A percentile compares a stretch with the other conserved stretches of the same genome.
These are phyloP conservation scores for Mesorhabditis spiculigera DNA, from an alignment of 2,888 invertebrate genomes.

Conservation along the genomic window DNA sequence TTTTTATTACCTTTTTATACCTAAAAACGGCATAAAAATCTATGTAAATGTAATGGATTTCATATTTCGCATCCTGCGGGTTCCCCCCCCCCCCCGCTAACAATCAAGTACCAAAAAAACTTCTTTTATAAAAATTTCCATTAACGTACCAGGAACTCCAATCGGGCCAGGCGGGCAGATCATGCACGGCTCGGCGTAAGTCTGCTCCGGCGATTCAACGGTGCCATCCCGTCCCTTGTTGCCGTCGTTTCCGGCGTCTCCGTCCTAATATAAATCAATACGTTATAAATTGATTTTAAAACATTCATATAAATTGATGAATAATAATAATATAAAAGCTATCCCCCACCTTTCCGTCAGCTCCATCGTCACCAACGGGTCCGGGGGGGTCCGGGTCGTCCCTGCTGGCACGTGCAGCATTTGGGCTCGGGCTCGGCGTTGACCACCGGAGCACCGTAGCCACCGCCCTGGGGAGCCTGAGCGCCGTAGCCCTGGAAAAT, in stretches of 20 bases:
- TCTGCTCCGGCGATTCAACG: conserved; percentile 8
- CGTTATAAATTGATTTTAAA: neutral
- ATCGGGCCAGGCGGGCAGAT: conserved; percentile 50
- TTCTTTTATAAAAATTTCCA: too few species aligned
- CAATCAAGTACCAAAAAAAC: too few species aligned
- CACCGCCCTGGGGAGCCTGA: neutral
- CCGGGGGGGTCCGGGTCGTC: conserved; percentile 17
- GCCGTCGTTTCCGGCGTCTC: conserved; percentile 29
- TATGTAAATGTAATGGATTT: too few species aligned
- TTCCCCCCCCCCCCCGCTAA: too few species aligned
- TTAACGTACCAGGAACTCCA: conserved; percentile 44
- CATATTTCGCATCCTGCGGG: too few species aligned
- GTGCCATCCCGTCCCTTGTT: conserved; percentile 17
- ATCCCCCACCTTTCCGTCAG: neutral
- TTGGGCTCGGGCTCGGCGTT: conserved; percentile 25
- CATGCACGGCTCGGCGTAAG: conserved; percentile 34
- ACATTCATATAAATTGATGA: neutral
- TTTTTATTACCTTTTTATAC: too few species aligned
- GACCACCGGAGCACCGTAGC: conserved; percentile 20
- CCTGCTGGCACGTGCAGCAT: conserved; percentile 41
- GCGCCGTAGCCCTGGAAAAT: conserved; percentile 5
- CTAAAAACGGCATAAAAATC: too few species aligned
- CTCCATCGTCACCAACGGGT: conserved; percentile 12
- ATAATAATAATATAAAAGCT: neutral
- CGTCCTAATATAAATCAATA: conserved; percentile 7